Evolutionary conservation across 2,888 invertebrate species (phyloP), one percentile per base, ranked within the genome.

Genomic region (Podabrus alpinus): DNA sequence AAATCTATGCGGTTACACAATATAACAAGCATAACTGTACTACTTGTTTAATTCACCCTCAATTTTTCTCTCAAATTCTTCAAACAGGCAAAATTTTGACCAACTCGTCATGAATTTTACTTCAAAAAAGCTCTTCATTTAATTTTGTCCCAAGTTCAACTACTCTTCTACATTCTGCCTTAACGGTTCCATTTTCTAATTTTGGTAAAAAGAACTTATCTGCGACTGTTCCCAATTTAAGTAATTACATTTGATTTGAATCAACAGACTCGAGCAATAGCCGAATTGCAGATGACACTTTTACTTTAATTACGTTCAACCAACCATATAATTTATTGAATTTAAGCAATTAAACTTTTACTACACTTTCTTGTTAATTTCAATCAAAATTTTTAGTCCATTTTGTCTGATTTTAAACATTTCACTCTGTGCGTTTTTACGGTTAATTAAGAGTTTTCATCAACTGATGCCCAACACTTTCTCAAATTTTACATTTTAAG

Each of bases 391-490:
- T 64, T 64, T 64, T 64, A 62, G n/a, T 17, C n/a, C 13, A 7
- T 19, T n/a, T 62, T 62, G 19, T 19, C 62, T 19, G 3, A 17
- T 19, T 19, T 62, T 62, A 19, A 64, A 19, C 62, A 64, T 64
- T 64, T 64, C 17, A 19, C 62, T 64, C 13, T 62, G 13, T 11
- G 17, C 11, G 62, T 10, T 45, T 45, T 45, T 62, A 7, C 62
- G 2, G 19, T 16, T 62, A 62, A 62, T 17, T 62, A 19, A 62
- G 15, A 62, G 62, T 62, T 62, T 62, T 19, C 62, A 62, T 62
- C 19, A 62, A 11, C 61, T 17, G 45, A 45, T n/a, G n/a, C 45
- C n/a, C 2, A 45, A 19, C 29, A 67, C 66, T 74, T 74, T 70
- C 29, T 21, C 21, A 66, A 59, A 67, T 66, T 66, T 62, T 13